A percentile compares a stretch with the other conserved stretches of the same genome.
phyloP scores from a whole-genome alignment of 2,888 invertebrate genomes.

The Nomada ruficornis region DNA sequence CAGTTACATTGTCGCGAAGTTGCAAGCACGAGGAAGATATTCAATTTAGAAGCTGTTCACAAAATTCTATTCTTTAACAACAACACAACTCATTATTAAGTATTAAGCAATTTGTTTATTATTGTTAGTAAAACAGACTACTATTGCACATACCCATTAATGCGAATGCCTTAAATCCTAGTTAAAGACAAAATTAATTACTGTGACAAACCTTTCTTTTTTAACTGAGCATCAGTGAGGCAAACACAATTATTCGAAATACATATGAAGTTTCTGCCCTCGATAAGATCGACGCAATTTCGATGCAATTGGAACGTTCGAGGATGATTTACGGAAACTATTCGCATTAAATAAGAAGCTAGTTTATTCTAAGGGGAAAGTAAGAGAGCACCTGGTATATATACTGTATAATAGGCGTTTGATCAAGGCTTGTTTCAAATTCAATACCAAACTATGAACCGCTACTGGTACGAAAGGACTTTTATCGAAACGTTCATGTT shows the following conservation, averaged over 20 bases:
- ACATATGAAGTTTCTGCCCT: constrained; percentile 2
- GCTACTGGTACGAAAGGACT: constrained; percentile 14
- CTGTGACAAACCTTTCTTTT: neutral
- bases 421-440: constrained; percentile 40
- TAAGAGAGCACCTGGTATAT: neutral
- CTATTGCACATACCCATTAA: too few relatives aligned
- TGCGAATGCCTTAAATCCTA: too few relatives aligned
- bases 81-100: too few relatives aligned
- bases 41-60: neutral
- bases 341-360: constrained; percentile 30
- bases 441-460: constrained; percentile 24
- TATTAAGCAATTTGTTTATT: too few relatives aligned
- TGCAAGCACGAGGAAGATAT: neutral
- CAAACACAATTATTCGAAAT: neutral
- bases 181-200: too few relatives aligned
- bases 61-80: neutral
- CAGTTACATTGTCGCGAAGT: neutral
- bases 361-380: constrained; percentile 7
- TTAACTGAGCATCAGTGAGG: neutral
- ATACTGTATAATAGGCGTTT: constrained; percentile 31
- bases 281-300: constrained; percentile 11
- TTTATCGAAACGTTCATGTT: constrained; percentile 53
- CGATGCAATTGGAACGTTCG: constrained; percentile 29
- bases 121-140: too few relatives aligned
- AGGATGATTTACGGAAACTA: constrained; percentile 32